Conservation (phyloP, 2,888 invertebrate genomes). For the Rhabditoides inermis region DNA sequence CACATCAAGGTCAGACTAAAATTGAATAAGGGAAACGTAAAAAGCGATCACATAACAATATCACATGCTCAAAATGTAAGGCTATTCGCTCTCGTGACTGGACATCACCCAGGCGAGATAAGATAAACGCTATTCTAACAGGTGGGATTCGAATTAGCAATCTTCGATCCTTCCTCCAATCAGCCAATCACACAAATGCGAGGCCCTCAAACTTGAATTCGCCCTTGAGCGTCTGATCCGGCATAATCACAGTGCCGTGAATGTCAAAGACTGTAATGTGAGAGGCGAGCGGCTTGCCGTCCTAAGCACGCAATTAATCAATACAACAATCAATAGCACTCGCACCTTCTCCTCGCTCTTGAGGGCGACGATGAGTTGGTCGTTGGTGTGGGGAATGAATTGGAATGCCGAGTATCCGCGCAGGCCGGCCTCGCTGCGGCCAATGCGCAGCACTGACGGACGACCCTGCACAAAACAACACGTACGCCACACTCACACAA, state of each 20-base stretch:
- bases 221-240: slow-evolving; percentile 4
- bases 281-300: slow-evolving; percentile 4
- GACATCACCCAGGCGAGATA: no score
- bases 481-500: background rate
- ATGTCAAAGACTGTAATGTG: slow-evolving; percentile 7
- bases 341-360: slow-evolving; percentile 71
- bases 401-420: slow-evolving; percentile 86
- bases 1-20: no score
- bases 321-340: background rate
- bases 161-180: no score
- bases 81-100: no score
- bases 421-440: slow-evolving; percentile 53
- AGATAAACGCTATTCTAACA: no score
- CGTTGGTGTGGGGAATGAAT: slow-evolving; percentile 61
- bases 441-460: slow-evolving; percentile 12
- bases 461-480: slow-evolving; percentile 67
- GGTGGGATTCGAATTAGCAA: no score
- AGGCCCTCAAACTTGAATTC: slow-evolving; percentile 8
- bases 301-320: no score
- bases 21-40: no score
- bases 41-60: no score
- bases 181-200: slow-evolving; percentile 4
- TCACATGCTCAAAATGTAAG: no score
- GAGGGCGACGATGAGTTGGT: slow-evolving; percentile 77
- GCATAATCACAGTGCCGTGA: background rate